Percentiles rank a stretch among this genome's conserved stretches.
Evolutionary conservation across 2,888 invertebrate genomes (phyloP).

Genomic region (Cryptops parisi): DNA sequence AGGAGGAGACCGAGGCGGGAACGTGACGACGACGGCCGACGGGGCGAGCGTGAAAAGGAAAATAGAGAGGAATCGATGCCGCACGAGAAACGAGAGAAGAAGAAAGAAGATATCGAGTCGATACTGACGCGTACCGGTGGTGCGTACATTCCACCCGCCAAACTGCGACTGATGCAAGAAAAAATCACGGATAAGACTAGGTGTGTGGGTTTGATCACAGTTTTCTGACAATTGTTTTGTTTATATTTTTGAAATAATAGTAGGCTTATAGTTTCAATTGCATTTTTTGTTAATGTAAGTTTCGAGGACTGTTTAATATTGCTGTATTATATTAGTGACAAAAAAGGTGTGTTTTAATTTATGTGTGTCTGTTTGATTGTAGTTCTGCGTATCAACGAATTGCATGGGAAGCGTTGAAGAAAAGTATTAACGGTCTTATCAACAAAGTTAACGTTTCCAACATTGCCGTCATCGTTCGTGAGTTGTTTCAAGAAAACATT

Average conservation of each 20-base stretch:
- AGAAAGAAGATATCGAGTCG: slow-evolving; percentile 46
- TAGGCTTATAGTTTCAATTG: slow-evolving; percentile 17
- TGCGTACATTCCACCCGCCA: slow-evolving; percentile 97
- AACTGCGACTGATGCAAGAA: slow-evolving; percentile 84
- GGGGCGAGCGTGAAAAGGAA: background rate
- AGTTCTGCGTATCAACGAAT: slow-evolving; percentile 88
- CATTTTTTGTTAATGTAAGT: slow-evolving; percentile 5
- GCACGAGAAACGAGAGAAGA: slow-evolving; percentile 12
- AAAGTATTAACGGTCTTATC: slow-evolving; percentile 93
- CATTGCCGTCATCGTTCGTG: slow-evolving; percentile 70
- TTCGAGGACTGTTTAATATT: slow-evolving; percentile 8
- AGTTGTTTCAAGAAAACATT: slow-evolving; percentile 86
- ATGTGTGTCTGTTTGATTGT: slow-evolving; percentile 17
- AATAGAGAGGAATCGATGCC: background rate
- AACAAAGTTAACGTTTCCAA: slow-evolving; percentile 95
- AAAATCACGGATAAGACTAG: slow-evolving; percentile 83
- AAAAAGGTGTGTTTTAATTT: background rate
- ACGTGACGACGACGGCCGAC: background rate
- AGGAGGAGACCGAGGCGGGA: background rate
- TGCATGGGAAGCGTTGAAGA: slow-evolving; percentile 97
- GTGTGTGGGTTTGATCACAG: slow-evolving; percentile 24
- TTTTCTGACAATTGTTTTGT: background rate
- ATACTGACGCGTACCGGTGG: slow-evolving; percentile 75
- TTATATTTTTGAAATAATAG: background rate
- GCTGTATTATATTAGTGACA: too few species aligned